Base-by-base conservation (phyloP, 2,888 invertebrate genomes). In the Ophonus ardosiacus region DNA sequence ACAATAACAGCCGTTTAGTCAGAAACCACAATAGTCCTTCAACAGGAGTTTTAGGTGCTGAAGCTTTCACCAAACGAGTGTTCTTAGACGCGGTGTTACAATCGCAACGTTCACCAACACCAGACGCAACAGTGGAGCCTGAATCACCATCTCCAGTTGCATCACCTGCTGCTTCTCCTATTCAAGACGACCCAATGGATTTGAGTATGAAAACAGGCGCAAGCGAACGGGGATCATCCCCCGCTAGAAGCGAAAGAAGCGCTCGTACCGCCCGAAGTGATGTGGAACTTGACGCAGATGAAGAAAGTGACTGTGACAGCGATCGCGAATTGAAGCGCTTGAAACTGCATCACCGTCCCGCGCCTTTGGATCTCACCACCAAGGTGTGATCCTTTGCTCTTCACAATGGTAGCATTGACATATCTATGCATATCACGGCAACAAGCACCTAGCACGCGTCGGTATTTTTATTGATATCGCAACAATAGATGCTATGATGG, bases 111-210 rank as follows among this genome's bases (percentile, higher is more conserved):
- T 91, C 93, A 0, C 91, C 91, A 0, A 89, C 91, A 40, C 90
- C 90, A 86, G 93, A 93, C 84, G 92, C 92, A 71, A 91, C 92
- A 0, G 88, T 88, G 59, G 82, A 87, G 10, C 89, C 89, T 8
- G 87, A 87, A 38, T 86, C 87, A 7, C 86, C 86, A 21, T 91
- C 92, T 85, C 43, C 43, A 13, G 43, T 10, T 13, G 43, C 43
- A 86, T 87, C 13, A 89, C 89, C 0, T 17, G 65, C 74, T 1
- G 88, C 87, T 4, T 89, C 90, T 0, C 92, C 92, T 0, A 90
- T 92, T 0, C 96, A 96, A 89, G 96, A 96, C 87, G 94, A 95
- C 89, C 97, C 97, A 0, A 96, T 97, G 90, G 97, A 97, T 89
- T 91, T 97, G 86, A 96, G 96, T 56, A 95, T 96, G 92, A 96